A percentile compares a stretch with the other conserved stretches of the same genome.
These are phyloP conservation scores for Macrobrachium rosenbergii DNA, from an alignment of 1,140 invertebrate genomes.

Conservation along the genomic window DNA sequence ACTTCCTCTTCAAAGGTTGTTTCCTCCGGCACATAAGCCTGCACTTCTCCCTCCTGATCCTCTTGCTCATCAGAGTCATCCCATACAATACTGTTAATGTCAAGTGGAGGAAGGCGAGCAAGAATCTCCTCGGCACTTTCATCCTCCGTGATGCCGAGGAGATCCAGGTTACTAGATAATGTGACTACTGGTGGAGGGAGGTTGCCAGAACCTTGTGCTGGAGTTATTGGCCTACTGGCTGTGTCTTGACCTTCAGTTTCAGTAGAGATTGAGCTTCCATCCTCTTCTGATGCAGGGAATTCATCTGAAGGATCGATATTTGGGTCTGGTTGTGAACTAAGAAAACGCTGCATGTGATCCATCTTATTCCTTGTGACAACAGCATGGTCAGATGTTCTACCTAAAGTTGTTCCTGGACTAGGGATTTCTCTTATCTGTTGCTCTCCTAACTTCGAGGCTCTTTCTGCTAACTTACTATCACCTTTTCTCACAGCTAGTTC, in stretches of 20 bases:
- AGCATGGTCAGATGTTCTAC: constrained; percentile 49
- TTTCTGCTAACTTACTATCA: constrained; percentile 66
- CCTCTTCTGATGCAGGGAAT: constrained; percentile 35
- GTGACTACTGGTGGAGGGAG: constrained; percentile 25
- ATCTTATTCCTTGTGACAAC: constrained; percentile 72
- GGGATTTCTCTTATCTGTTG: constrained; percentile 49
- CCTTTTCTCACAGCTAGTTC: constrained; percentile 75
- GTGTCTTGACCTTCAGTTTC: constrained; percentile 57
- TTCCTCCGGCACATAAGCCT: constrained; percentile 69
- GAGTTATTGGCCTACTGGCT: constrained; percentile 44
- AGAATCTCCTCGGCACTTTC: constrained; percentile 75
- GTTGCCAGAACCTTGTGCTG: constrained; percentile 11
- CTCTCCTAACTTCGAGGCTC: constrained; percentile 60
- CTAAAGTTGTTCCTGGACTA: constrained; percentile 59
- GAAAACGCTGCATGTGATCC: constrained; percentile 75
- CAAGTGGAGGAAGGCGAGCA: constrained; percentile 77
- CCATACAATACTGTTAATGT: constrained; percentile 75
- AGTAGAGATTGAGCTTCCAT: constrained; percentile 67
- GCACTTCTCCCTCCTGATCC: constrained; percentile 68
- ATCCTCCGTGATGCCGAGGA: constrained; percentile 67
- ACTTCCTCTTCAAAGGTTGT: constrained; percentile 67
- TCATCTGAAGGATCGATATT: constrained; percentile 49
- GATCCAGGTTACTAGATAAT: constrained; percentile 66
- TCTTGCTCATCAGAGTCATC: constrained; percentile 67
- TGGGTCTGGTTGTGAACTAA: constrained; percentile 70